A percentile compares a stretch with the other conserved stretches of the same genome.
Conservation (phyloP, 2,797 vertebrate species). For the Hephaestus fuliginosus region DNA sequence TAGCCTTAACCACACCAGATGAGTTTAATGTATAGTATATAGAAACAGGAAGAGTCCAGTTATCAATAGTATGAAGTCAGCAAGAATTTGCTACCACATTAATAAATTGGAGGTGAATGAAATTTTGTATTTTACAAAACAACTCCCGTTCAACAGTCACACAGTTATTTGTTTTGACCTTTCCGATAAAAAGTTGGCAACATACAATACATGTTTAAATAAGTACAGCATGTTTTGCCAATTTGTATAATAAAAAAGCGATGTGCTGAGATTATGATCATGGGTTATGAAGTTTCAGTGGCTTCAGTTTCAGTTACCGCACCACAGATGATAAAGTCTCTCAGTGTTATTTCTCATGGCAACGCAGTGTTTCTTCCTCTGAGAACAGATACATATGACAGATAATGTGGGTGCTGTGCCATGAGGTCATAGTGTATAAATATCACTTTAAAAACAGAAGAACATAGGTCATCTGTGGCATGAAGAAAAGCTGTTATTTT, state of each 20-base stretch:
- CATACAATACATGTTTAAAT: background rate
- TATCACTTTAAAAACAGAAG: constrained; percentile 48
- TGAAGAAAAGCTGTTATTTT: constrained; percentile 39
- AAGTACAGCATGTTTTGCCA: no score
- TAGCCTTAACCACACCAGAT: constrained; percentile 25
- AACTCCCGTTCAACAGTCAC: background rate
- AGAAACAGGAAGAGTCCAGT: constrained; percentile 4
- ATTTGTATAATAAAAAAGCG: background rate
- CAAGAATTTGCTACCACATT: background rate
- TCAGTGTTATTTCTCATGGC: constrained; percentile 24
- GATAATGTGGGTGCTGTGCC: background rate
- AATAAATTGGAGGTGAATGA: background rate
- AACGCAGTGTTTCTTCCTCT: constrained; percentile 37
- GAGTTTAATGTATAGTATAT: background rate
- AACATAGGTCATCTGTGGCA: constrained; percentile 54
- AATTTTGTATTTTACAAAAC: background rate
- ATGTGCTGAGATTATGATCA: fast-evolving
- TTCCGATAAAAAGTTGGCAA: background rate
- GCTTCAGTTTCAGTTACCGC: background rate
- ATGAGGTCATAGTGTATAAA: constrained; percentile 67
- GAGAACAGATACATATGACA: background rate
- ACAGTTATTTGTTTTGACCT: background rate
- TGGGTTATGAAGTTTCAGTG: background rate
- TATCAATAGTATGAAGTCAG: background rate
- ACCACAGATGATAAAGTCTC: background rate